These are phyloP conservation scores for Rhamphomyia laevipes DNA, from an alignment of 2,888 invertebrate genomes.

Conservation along the genomic window DNA sequence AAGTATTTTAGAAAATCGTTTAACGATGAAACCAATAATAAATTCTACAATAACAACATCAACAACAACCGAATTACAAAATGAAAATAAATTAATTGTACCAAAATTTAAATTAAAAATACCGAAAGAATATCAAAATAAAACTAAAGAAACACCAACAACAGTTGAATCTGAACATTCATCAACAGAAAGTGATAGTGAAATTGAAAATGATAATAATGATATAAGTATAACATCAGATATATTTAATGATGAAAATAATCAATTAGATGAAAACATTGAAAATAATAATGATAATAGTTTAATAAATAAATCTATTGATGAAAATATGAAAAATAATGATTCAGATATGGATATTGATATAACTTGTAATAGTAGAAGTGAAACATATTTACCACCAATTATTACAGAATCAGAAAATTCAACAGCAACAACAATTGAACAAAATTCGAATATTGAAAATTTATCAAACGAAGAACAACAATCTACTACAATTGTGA, in stretches of 20 bases:
- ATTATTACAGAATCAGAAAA: too few relatives aligned
- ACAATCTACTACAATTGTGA: too few relatives aligned
- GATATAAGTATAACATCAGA: neutral
- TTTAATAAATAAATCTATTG: neutral
- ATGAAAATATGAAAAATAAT: neutral
- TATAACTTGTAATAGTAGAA: constrained; percentile 16
- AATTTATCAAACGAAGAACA: too few relatives aligned
- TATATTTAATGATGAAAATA: neutral
- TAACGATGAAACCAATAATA: neutral
- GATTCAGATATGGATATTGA: constrained; percentile 23
- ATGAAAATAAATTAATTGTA: constrained; percentile 33
- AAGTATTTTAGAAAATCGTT: too few relatives aligned
- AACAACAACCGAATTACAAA: neutral
- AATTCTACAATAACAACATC: constrained; percentile 5
- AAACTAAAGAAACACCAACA: constrained; percentile 10
- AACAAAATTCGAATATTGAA: too few relatives aligned
- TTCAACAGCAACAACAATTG: too few relatives aligned
- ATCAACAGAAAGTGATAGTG: constrained; percentile 32
- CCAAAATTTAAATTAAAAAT: constrained; percentile 58
- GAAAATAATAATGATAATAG: neutral
- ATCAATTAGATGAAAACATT: too few relatives aligned
- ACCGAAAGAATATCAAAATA: constrained; percentile 44
- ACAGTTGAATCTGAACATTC: constrained; percentile 33
- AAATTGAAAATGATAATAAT: constrained; percentile 15
- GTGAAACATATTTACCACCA: neutral